These are phyloP conservation scores for Cacatua alba DNA, from an alignment of 2,113 vertebrate genomes.

Conservation along the genomic window DNA sequence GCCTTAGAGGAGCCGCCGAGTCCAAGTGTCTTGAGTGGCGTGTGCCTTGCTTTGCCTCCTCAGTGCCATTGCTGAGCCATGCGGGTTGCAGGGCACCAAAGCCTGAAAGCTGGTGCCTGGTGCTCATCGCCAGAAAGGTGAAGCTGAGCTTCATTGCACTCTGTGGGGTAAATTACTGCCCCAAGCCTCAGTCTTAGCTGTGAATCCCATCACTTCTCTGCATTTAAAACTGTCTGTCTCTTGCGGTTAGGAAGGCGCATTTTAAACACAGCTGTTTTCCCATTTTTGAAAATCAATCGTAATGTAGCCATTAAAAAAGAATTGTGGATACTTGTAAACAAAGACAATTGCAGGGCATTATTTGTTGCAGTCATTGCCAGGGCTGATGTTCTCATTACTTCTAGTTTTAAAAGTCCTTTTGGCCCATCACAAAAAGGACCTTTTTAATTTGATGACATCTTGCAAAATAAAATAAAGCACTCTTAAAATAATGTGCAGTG, in stretches of 20 bases:
- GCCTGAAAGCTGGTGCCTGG: neutral
- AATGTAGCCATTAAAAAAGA: neutral
- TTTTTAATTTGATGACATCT: slow-evolving; percentile 6
- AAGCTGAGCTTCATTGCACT: neutral
- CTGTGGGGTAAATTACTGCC: neutral
- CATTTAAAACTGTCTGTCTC: neutral
- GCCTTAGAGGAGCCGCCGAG: neutral
- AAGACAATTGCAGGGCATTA: neutral
- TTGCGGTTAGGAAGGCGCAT: neutral
- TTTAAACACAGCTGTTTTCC: neutral
- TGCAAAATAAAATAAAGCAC: slow-evolving; percentile 37
- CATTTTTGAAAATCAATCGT: neutral
- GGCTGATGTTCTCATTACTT: neutral
- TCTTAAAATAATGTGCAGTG: neutral
- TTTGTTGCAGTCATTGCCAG: neutral
- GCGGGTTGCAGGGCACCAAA: neutral
- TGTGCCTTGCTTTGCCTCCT: neutral
- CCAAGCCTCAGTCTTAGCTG: neutral
- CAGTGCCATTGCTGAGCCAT: fast-evolving
- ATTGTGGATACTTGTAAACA: neutral
- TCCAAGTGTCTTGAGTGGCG: fast-evolving
- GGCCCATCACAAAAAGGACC: neutral
- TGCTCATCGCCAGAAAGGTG: neutral
- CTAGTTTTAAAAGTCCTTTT: slow-evolving; percentile 12
- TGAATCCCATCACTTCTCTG: neutral